Evolutionary conservation across 2,888 invertebrate genomes (phyloP).

Genomic region (Scaptomyza caliginosa): DNA sequence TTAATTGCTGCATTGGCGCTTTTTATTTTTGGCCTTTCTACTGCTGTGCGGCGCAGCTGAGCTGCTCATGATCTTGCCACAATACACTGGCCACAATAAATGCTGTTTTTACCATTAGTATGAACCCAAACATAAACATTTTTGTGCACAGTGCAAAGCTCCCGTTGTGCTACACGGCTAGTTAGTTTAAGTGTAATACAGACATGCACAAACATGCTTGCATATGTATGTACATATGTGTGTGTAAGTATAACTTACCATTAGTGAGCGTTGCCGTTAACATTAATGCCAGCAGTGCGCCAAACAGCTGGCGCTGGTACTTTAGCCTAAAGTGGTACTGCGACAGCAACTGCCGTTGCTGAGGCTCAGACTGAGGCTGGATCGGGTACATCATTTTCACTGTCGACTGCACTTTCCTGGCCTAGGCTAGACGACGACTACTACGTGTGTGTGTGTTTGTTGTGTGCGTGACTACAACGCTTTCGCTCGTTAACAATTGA

Average conservation of each 20-base stretch:
- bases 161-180: not conserved
- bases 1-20: constrained; percentile 62
- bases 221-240: not conserved
- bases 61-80: constrained; percentile 25
- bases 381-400: constrained; percentile 77
- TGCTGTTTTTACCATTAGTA: no score
- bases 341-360: constrained; percentile 1
- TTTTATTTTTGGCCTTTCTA: constrained; percentile 50
- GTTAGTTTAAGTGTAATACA: constrained; percentile 10
- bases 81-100: constrained; percentile 1
- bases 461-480: constrained; percentile 76
- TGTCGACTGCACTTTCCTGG: constrained; percentile 75
- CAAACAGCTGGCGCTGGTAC: constrained; percentile 70
- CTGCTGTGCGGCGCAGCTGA: constrained; percentile 28
- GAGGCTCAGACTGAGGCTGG: constrained; percentile 32
- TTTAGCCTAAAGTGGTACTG: constrained; percentile 36
- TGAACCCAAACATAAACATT: no score
- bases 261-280: constrained; percentile 62
- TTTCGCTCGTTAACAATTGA: constrained; percentile 83
- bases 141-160: not conserved
- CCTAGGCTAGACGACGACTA: constrained; percentile 44
- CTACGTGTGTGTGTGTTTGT: constrained; percentile 7
- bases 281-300: constrained; percentile 61
- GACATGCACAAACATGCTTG: not conserved
- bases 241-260: constrained; percentile 72